These are phyloP conservation scores for Cydia splendana DNA, from an alignment of 1,140 invertebrate genomes.

Conservation along the genomic window DNA sequence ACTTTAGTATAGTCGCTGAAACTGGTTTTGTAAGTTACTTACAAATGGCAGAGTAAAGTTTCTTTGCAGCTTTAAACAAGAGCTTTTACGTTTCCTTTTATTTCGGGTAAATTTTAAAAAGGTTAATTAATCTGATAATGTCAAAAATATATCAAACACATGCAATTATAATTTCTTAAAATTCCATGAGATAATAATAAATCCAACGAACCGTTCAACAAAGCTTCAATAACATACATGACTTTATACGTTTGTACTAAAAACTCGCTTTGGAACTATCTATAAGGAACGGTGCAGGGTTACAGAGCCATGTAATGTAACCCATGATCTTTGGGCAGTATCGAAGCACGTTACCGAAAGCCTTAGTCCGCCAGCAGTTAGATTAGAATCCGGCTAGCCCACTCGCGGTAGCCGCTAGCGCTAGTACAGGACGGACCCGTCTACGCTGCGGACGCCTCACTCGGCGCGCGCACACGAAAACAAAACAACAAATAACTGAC, in stretches of 20 bases:
- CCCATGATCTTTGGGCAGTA: slow-evolving; percentile 10
- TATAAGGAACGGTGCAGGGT: not conserved
- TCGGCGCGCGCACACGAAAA: slow-evolving; percentile 57
- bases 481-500: slow-evolving; percentile 53
- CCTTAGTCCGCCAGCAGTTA: slow-evolving; percentile 25
- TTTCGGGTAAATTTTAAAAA: not conserved
- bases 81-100: not conserved
- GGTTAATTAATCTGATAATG: not conserved
- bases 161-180: too few relatives aligned
- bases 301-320: not conserved
- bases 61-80: not conserved
- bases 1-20: slow-evolving; percentile 25
- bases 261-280: not conserved
- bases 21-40: slow-evolving; percentile 16
- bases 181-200: too few relatives aligned
- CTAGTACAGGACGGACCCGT: slow-evolving; percentile 67
- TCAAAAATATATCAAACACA: too few relatives aligned
- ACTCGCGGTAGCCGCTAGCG: slow-evolving; percentile 41
- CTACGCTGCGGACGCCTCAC: slow-evolving; percentile 58
- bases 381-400: slow-evolving; percentile 43
- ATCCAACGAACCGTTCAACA: not conserved
- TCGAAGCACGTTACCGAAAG: slow-evolving; percentile 15
- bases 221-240: not conserved
- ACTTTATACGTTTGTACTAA: not conserved
- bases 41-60: slow-evolving; percentile 7